Evolutionary conservation across 2,888 invertebrate genomes (phyloP).

Genomic region (Epiperipatus broadwayi): DNA sequence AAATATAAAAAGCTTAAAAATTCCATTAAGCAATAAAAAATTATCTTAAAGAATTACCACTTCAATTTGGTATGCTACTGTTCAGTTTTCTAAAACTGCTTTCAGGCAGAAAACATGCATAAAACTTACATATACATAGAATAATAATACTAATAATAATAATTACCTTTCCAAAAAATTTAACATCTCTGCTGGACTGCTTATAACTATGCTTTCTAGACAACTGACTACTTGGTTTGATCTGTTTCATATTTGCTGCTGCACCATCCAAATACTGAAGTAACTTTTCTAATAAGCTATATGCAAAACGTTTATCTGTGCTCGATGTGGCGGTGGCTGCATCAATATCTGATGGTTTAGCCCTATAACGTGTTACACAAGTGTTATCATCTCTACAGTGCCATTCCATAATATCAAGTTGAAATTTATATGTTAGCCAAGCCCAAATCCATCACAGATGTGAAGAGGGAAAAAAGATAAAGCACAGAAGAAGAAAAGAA

Average conservation of each 20-base stretch:
- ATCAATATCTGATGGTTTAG: slow-evolving; percentile 43
- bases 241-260: slow-evolving; percentile 82
- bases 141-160: too few relatives aligned
- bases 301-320: slow-evolving; percentile 84
- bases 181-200: slow-evolving; percentile 87
- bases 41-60: neutral
- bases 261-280: slow-evolving; percentile 91
- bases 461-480: too few relatives aligned
- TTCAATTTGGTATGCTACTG: too few relatives aligned
- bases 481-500: too few relatives aligned
- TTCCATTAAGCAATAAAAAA: too few relatives aligned
- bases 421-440: too few relatives aligned
- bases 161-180: slow-evolving; percentile 91
- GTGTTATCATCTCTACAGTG: too few relatives aligned
- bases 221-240: slow-evolving; percentile 86
- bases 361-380: slow-evolving; percentile 44
- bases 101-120: neutral
- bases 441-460: too few relatives aligned
- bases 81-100: too few relatives aligned
- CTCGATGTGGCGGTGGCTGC: slow-evolving; percentile 37
- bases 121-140: slow-evolving; percentile 4
- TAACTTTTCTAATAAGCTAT: slow-evolving; percentile 83
- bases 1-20: too few relatives aligned
- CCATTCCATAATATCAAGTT: too few relatives aligned
- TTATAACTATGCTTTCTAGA: slow-evolving; percentile 77